Percentiles rank a stretch among this genome's conserved stretches.
Evolutionary conservation across 2,113 vertebrate species (phyloP).

Genomic region (Chaenocephalus aceratus): DNA sequence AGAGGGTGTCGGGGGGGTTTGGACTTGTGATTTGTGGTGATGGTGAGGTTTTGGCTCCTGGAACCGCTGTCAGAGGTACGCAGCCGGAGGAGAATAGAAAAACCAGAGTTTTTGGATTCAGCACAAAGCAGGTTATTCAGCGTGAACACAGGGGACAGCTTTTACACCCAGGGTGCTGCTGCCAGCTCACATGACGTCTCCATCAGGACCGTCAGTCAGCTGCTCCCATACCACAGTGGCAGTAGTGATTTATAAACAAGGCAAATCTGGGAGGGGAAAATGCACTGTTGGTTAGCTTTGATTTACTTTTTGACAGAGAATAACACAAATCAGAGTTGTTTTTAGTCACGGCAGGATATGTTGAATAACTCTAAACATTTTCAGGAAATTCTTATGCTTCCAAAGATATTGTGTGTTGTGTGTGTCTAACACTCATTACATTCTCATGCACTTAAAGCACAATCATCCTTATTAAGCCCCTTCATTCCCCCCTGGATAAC

Average conservation of each 20-base stretch:
- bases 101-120: conserved; percentile 58
- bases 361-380: background rate
- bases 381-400: conserved; percentile 45
- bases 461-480: conserved; percentile 58
- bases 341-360: background rate
- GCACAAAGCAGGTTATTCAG: conserved; percentile 62
- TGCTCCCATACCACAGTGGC: conserved; percentile 18
- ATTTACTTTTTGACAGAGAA: conserved; percentile 9
- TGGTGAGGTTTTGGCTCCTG: conserved; percentile 54
- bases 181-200: conserved; percentile 65
- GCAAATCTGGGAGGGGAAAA: background rate
- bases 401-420: background rate
- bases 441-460: conserved; percentile 63
- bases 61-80: conserved; percentile 49
- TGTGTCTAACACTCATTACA: background rate
- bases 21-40: conserved; percentile 13
- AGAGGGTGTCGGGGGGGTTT: conserved; percentile 9
- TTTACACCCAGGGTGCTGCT: conserved; percentile 47
- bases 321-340: background rate
- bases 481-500: conserved; percentile 25
- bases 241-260: conserved; percentile 7
- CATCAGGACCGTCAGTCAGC: conserved; percentile 39
- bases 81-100: conserved; percentile 48
- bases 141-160: conserved; percentile 47
- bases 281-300: background rate